Evolutionary conservation across 2,797 vertebrate species (phyloP).

Genomic region (Pseudomugil gertrudae): DNA sequence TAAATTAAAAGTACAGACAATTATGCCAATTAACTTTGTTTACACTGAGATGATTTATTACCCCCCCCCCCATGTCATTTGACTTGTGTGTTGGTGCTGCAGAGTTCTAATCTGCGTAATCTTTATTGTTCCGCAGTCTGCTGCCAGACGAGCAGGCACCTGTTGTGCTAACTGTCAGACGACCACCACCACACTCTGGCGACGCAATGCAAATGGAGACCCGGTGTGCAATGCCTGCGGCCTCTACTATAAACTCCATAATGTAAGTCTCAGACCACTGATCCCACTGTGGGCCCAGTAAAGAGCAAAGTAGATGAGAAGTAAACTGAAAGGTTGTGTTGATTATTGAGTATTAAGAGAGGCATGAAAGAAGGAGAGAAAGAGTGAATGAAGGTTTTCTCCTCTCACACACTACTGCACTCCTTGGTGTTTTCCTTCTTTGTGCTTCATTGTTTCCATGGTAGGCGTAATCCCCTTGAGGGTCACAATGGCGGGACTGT

Average conservation of each 20-base stretch:
- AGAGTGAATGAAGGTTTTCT: slow-evolving; percentile 31
- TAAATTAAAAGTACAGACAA: neutral
- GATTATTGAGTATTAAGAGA: slow-evolving; percentile 53
- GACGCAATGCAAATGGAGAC: slow-evolving; percentile 96
- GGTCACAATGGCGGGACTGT: slow-evolving; percentile 73
- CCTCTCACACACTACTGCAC: slow-evolving; percentile 52
- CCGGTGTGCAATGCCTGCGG: slow-evolving; percentile 98
- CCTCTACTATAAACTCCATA: slow-evolving; percentile 99
- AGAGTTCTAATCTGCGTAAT: slow-evolving; percentile 26
- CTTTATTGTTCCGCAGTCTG: slow-evolving; percentile 83
- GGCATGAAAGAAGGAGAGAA: slow-evolving; percentile 16
- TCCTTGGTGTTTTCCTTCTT: slow-evolving; percentile 68
- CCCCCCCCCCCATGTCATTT: neutral
- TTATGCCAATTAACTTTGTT: neutral
- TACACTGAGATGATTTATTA: neutral
- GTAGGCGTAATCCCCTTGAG: slow-evolving; percentile 72
- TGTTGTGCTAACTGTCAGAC: slow-evolving; percentile 99
- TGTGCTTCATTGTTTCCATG: slow-evolving; percentile 74
- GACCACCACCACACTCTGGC: slow-evolving; percentile 97
- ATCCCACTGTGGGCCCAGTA: slow-evolving; percentile 7
- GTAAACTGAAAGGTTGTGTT: slow-evolving; percentile 55
- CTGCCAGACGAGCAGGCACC: slow-evolving; percentile 95
- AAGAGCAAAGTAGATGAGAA: slow-evolving; percentile 50
- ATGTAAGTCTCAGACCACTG: slow-evolving; percentile 84
- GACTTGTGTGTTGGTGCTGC: neutral